phyloP scores from a whole-genome alignment of 2,797 vertebrate genomes.

The Smutsia gigantea region DNA sequence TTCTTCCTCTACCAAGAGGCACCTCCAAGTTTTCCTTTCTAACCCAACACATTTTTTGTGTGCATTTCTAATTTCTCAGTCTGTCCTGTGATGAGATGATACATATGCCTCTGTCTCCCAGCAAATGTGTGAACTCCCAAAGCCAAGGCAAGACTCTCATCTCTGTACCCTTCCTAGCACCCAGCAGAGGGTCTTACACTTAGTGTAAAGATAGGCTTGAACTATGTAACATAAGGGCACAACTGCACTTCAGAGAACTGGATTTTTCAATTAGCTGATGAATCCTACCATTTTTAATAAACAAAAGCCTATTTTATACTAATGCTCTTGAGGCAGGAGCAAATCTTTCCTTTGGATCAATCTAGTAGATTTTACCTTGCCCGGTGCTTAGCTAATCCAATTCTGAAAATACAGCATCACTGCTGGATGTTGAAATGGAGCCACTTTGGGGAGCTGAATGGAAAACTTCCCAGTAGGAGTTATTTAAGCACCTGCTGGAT shows the following conservation, averaged over 20 bases:
- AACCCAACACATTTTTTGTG: neutral
- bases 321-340: neutral
- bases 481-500: slow-evolving; percentile 73
- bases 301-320: neutral
- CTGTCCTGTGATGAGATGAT: neutral
- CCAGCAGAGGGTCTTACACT: neutral
- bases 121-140: neutral
- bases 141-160: neutral
- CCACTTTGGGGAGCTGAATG: slow-evolving; percentile 60
- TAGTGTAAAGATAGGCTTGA: neutral
- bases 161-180: neutral
- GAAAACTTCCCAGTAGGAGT: slow-evolving; percentile 59
- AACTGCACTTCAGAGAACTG: neutral
- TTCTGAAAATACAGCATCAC: slow-evolving; percentile 39
- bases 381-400: slow-evolving; percentile 46
- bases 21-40: slow-evolving; percentile 31
- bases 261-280: slow-evolving; percentile 9
- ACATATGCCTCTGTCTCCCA: neutral
- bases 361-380: slow-evolving; percentile 30
- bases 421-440: slow-evolving; percentile 60
- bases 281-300: slow-evolving; percentile 24
- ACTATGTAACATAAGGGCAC: neutral
- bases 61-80: neutral
- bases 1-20: neutral
- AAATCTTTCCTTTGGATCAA: neutral